Conservation (phyloP, 2,888 invertebrate genomes). For the Psylliodes chrysocephalus region DNA sequence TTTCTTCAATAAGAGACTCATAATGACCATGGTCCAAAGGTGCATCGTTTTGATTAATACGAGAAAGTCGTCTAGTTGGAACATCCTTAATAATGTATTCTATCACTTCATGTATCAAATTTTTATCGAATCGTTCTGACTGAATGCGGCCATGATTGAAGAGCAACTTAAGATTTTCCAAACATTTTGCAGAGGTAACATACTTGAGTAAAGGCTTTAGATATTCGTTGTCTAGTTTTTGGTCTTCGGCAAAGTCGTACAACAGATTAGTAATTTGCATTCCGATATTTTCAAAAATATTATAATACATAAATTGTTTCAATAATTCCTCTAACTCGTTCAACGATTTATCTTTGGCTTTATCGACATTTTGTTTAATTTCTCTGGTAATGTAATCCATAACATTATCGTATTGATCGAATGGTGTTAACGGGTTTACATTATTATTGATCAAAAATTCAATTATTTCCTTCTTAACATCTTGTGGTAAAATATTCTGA, state of each 20-base stretch:
- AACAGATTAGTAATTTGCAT: conserved; percentile 49
- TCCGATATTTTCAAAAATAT: conserved; percentile 45
- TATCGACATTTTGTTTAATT: conserved; percentile 8
- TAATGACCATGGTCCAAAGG: neutral
- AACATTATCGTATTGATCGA: conserved; percentile 53
- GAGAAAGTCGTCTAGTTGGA: neutral
- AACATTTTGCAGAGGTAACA: conserved; percentile 46
- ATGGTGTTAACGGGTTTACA: conserved; percentile 55
- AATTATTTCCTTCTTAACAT: conserved; percentile 48
- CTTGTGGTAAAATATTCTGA: conserved; percentile 46
- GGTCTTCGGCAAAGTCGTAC: conserved; percentile 50
- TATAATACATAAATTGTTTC: conserved; percentile 44
- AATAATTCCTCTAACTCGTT: conserved; percentile 37
- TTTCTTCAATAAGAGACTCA: neutral
- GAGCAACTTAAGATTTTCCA: conserved; percentile 49
- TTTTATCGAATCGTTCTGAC: conserved; percentile 37
- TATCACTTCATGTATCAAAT: conserved; percentile 35
- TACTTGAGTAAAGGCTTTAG: conserved; percentile 50
- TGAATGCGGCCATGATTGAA: conserved; percentile 44
- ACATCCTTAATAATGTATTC: conserved; percentile 29
- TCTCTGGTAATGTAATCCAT: conserved; percentile 53
- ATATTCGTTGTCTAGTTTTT: conserved; percentile 47
- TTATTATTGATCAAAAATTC: conserved; percentile 49
- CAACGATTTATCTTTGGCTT: conserved; percentile 14
- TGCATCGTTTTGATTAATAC: no score